A percentile compares a stretch with the other conserved stretches of the same genome.
Evolutionary conservation across 1,140 invertebrate genomes (phyloP).

Genomic region (Tyrophagus putrescentiae): DNA sequence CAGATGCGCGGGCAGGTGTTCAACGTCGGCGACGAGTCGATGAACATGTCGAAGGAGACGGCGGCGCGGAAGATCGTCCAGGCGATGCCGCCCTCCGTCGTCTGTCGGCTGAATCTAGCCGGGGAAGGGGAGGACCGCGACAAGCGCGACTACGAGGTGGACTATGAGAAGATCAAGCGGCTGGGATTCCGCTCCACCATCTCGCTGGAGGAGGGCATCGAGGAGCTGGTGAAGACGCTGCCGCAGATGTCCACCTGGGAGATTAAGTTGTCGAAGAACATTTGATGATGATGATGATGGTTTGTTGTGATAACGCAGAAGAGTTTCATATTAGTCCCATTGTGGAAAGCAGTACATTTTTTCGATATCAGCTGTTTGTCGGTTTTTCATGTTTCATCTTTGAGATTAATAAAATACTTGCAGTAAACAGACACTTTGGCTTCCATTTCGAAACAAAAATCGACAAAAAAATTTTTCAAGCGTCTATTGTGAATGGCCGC

Average conservation of each 20-base stretch:
- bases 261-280: slow-evolving; percentile 26
- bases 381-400: too few relatives aligned
- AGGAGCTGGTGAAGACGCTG: slow-evolving; percentile 26
- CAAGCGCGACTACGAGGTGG: slow-evolving; percentile 28
- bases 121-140: slow-evolving; percentile 28
- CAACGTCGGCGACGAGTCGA: slow-evolving; percentile 29
- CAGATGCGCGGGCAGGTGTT: slow-evolving; percentile 27
- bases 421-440: too few relatives aligned
- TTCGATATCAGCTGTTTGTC: too few relatives aligned
- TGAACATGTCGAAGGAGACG: slow-evolving; percentile 29
- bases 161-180: slow-evolving; percentile 28
- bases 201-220: slow-evolving; percentile 27
- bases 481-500: too few relatives aligned
- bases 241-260: slow-evolving; percentile 26
- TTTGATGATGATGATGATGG: too few relatives aligned
- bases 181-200: slow-evolving; percentile 27
- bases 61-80: slow-evolving; percentile 25
- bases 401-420: too few relatives aligned
- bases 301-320: too few relatives aligned
- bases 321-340: too few relatives aligned
- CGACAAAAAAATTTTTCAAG: too few relatives aligned
- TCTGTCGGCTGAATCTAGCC: slow-evolving; percentile 17
- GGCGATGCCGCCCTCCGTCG: slow-evolving; percentile 20
- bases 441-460: too few relatives aligned
- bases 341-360: too few relatives aligned